phyloP scores from a whole-genome alignment of 2,888 invertebrate species.

The Drosophila rellima region DNA sequence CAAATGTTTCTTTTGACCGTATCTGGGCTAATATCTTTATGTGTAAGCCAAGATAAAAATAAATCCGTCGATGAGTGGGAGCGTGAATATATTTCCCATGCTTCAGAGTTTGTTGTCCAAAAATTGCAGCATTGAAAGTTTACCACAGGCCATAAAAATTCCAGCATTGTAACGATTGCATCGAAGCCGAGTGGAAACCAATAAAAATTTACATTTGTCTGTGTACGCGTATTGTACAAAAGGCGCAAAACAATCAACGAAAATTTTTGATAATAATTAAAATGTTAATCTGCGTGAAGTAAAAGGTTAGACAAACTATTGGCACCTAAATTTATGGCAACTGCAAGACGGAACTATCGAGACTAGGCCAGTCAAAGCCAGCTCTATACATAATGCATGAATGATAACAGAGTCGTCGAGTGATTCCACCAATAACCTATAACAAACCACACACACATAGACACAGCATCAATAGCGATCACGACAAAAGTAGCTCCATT shows the following conservation, averaged over 20 bases:
- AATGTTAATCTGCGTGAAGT: constrained; percentile 79
- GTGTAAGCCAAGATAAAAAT: constrained; percentile 14
- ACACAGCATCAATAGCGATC: constrained; percentile 26
- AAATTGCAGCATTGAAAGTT: constrained; percentile 56
- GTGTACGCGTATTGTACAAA: constrained; percentile 39
- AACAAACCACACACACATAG: constrained; percentile 27
- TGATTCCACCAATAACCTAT: constrained; percentile 5
- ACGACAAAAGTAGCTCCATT: constrained; percentile 60
- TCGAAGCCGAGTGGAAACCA: constrained; percentile 59
- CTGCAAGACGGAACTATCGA: constrained; percentile 75
- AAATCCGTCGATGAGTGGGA: constrained; percentile 5
- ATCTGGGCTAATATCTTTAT: constrained; percentile 3
- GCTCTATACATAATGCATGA: constrained; percentile 71
- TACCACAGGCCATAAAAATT: constrained; percentile 64
- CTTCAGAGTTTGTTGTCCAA: constrained; percentile 20
- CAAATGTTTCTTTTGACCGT: constrained; percentile 20
- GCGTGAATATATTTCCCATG: constrained; percentile 28
- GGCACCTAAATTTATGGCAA: constrained; percentile 76
- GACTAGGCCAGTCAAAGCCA: constrained; percentile 46
- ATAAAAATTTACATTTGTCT: constrained; percentile 64
- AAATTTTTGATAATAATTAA: constrained; percentile 77
- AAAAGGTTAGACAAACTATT: constrained; percentile 83
- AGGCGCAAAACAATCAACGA: constrained; percentile 63
- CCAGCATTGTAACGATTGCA: constrained; percentile 49
- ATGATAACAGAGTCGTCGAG: constrained; percentile 65